Evolutionary conservation across 2,888 invertebrate genomes (phyloP).

Genomic region (Drosophila peninsularis): DNA sequence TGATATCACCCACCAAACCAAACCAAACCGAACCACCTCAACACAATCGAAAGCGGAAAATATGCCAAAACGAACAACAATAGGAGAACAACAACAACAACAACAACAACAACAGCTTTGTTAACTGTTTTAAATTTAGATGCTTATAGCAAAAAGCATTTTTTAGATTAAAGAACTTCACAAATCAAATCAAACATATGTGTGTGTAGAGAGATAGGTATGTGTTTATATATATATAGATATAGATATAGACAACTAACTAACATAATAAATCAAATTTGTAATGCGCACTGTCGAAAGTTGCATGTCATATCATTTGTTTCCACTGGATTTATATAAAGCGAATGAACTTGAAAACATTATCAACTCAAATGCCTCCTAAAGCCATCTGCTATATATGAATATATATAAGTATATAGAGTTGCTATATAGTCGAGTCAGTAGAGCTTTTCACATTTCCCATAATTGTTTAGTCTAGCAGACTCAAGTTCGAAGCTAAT

Average conservation of each 20-base stretch:
- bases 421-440: background rate
- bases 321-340: background rate
- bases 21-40: constrained; percentile 7
- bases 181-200: background rate
- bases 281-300: constrained; percentile 36
- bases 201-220: background rate
- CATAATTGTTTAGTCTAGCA: background rate
- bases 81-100: constrained; percentile 19
- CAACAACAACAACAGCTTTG: constrained; percentile 43
- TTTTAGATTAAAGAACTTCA: constrained; percentile 10
- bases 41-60: constrained; percentile 63
- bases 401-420: background rate
- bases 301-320: background rate
- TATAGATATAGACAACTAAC: background rate
- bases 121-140: constrained; percentile 68
- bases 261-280: constrained; percentile 43
- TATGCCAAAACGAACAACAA: constrained; percentile 68
- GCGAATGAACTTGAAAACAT: background rate
- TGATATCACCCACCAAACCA: constrained; percentile 28
- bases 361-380: background rate
- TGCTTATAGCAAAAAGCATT: constrained; percentile 31
- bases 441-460: background rate
- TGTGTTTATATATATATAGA: constrained; percentile 7
- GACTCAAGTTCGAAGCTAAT: background rate
- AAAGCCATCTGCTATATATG: background rate